Conservation (phyloP, 2,888 invertebrate genomes). For the Watsonalla binaria region DNA sequence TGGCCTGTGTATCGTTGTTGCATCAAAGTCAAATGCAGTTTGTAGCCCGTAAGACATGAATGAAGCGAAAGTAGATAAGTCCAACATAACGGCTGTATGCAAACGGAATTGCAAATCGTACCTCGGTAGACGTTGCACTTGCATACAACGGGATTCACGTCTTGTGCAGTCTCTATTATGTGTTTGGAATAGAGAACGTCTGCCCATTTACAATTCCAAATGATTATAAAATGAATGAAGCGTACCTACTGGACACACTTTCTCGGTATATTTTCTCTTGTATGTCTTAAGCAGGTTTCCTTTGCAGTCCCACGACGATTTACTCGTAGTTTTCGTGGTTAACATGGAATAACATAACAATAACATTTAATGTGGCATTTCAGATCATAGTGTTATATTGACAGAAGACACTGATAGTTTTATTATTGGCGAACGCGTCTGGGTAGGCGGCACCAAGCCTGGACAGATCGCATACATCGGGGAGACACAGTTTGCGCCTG, state of each 20-base stretch:
- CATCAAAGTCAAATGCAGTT: constrained; percentile 72
- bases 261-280: constrained; percentile 22
- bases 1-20: constrained; percentile 27
- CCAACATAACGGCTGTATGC: constrained; percentile 47
- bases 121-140: constrained; percentile 61
- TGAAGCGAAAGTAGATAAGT: constrained; percentile 50
- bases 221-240: constrained; percentile 24
- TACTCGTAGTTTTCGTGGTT: not conserved
- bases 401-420: constrained; percentile 96
- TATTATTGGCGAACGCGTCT: constrained; percentile 96
- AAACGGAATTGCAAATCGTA: constrained; percentile 55
- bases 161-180: constrained; percentile 50
- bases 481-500: constrained; percentile 97
- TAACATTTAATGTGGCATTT: constrained; percentile 35
- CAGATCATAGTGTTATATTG: constrained; percentile 91
- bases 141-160: constrained; percentile 61
- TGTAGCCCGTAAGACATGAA: constrained; percentile 40
- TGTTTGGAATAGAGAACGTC: constrained; percentile 47
- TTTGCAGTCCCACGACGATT: constrained; percentile 1
- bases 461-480: constrained; percentile 96
- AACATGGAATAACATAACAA: too few relatives aligned
- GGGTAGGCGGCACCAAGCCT: constrained; percentile 94
- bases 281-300: not conserved
- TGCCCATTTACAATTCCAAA: constrained; percentile 51
- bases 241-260: constrained; percentile 32